Base-by-base conservation (phyloP, 2,888 invertebrate genomes). In the Lobophora halterata region DNA sequence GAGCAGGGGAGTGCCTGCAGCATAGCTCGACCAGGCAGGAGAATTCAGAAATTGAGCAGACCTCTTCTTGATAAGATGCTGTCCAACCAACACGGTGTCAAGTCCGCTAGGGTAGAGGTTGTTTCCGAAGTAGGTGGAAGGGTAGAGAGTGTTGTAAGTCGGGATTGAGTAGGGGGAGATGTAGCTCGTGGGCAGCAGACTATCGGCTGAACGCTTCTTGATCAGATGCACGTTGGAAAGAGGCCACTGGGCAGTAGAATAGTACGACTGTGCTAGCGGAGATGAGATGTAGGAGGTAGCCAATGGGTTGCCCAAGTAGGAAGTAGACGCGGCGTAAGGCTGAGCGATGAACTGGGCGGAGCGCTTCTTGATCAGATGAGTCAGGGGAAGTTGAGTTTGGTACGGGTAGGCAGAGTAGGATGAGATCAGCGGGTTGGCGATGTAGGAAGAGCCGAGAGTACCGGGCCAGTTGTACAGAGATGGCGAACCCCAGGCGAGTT, bases 301-400 rank as follows among this genome's bases (percentile, higher is more conserved):
- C n/a, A n/a, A n/a, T n/a, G n/a, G n/a, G n/a, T n/a, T n/a, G n/a
- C n/a, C n/a, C n/a, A n/a, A n/a, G n/a, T n/a, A n/a, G n/a, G n/a
- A 17, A n/a, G 17, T 17, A n/a, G 3, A 6, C 5, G 46, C 34
- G 3, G 42, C 23, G 40, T 57, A 57, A 1, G 52, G n/a, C n/a
- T n/a, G n/a, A n/a, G 48, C 21, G 11, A 49, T 21, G 31, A 49
- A 23, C 26, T 49, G 49, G 10, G 63, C 65, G 5, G 71, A 72
- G n/a, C 73, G 66, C 43, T 76, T 75, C 60, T 76, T 76, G 43
- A 76, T 75, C 17, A 66, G 58, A 37, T 75, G 76, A 6, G 65
- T 31, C 35, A 71, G 49, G 17, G 75, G 71, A 12, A 23, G 14
- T 7, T 16, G 10, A 8, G 32, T 5, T 19, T 24, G 18, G 33